Evolutionary conservation across 2,888 invertebrate genomes (phyloP).

Genomic region (Choreutis nemorana): DNA sequence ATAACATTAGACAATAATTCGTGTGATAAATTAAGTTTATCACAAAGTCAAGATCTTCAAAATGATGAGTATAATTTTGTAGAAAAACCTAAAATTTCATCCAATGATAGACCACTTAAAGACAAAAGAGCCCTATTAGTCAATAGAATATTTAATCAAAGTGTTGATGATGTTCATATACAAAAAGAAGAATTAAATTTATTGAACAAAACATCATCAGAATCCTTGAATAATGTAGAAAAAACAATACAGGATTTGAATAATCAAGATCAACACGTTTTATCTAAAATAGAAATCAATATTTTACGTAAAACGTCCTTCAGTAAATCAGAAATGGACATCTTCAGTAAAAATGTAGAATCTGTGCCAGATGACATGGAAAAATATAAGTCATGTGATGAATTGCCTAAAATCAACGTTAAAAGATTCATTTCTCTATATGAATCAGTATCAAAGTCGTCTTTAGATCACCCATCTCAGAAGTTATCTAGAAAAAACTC

Average conservation of each 20-base stretch:
- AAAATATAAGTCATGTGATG: conserved; percentile 51
- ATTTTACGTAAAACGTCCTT: conserved; percentile 34
- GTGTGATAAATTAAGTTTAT: too few relatives aligned
- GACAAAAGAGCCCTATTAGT: conserved; percentile 29
- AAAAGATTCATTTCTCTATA: conserved; percentile 51
- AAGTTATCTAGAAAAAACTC: conserved; percentile 22
- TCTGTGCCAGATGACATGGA: conserved; percentile 29
- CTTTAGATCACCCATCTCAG: conserved; percentile 19
- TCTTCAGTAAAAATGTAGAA: conserved; percentile 41
- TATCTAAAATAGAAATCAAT: conserved; percentile 17
- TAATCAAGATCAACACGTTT: conserved; percentile 15
- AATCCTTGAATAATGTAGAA: too few relatives aligned
- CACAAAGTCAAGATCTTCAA: too few relatives aligned
- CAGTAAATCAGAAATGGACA: conserved; percentile 60
- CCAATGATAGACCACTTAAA: conserved; percentile 17
- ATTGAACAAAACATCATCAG: too few relatives aligned
- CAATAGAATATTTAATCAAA: conserved; percentile 21
- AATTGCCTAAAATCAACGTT: conserved; percentile 49
- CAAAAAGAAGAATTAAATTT: too few relatives aligned
- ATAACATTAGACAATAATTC: too few relatives aligned
- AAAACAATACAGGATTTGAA: conserved; percentile 18
- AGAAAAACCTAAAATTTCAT: too few relatives aligned
- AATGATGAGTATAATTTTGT: too few relatives aligned
- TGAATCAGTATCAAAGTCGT: conserved; percentile 42
- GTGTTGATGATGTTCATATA: conserved; percentile 24